Conservation (phyloP, 2,888 invertebrate genomes). For the Conus canariensis region DNA sequence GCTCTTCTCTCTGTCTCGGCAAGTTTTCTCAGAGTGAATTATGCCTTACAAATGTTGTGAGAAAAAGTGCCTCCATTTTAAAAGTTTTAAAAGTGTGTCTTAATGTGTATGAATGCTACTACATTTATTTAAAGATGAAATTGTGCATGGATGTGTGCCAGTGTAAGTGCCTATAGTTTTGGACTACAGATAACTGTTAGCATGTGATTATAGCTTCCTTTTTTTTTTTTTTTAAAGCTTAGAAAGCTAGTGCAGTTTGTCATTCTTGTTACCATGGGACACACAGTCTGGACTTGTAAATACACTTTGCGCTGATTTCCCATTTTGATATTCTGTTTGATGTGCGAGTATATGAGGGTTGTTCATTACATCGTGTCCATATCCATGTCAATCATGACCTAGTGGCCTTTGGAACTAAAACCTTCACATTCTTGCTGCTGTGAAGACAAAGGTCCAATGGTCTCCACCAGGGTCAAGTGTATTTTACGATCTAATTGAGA, state of each 20-base stretch:
- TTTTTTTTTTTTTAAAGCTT: neutral
- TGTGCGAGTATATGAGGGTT: too few species aligned
- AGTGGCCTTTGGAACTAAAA: too few species aligned
- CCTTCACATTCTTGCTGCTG: too few species aligned
- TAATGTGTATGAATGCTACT: neutral
- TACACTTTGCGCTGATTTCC: neutral
- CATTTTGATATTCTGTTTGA: neutral
- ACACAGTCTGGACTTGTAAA: neutral
- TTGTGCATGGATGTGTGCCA: neutral
- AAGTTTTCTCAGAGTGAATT: neutral
- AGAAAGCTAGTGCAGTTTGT: neutral
- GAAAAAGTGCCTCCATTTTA: conserved; percentile 2
- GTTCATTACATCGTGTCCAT: too few species aligned
- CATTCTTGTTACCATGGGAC: neutral
- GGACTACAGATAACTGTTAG: neutral
- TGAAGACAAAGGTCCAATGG: too few species aligned
- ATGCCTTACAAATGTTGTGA: conserved; percentile 7
- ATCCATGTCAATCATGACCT: too few species aligned
- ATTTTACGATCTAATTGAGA: too few species aligned
- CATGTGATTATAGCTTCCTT: neutral
- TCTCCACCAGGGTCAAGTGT: too few species aligned
- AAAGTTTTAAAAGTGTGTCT: neutral
- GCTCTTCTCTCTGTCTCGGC: neutral
- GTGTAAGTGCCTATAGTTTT: conserved; percentile 1
- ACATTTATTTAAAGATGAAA: neutral